phyloP scores from a whole-genome alignment of 2,113 vertebrate species.

The Morone saxatilis region DNA sequence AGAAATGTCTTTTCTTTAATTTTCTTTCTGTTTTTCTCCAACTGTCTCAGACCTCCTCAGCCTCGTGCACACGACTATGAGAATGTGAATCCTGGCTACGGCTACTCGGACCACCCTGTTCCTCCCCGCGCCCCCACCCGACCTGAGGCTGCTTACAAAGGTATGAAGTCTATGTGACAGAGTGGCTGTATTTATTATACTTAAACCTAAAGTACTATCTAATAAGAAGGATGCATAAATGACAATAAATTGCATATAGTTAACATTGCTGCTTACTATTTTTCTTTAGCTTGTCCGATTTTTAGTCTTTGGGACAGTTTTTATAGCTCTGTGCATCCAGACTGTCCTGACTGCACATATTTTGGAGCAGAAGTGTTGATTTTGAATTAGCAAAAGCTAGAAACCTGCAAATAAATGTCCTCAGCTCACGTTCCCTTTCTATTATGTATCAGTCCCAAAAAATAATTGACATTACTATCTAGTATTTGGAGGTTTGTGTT shows the following conservation, averaged over 20 bases:
- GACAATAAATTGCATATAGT: not conserved
- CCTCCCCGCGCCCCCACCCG: slow-evolving; percentile 72
- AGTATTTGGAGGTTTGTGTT: not conserved
- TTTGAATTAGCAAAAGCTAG: too few species aligned
- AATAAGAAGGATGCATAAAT: not conserved
- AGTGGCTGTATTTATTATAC: not conserved
- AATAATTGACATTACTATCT: not conserved
- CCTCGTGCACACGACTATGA: slow-evolving; percentile 81
- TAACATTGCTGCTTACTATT: not conserved
- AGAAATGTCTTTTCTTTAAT: not conserved
- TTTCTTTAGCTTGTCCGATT: not conserved
- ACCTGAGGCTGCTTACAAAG: slow-evolving; percentile 84
- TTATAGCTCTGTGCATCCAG: not conserved
- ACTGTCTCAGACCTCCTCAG: slow-evolving; percentile 77
- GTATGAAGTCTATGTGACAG: slow-evolving; percentile 43
- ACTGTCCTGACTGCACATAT: not conserved
- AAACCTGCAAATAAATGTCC: too few species aligned
- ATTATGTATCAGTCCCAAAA: too few species aligned
- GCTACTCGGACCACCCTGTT: slow-evolving; percentile 72
- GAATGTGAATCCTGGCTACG: slow-evolving; percentile 79
- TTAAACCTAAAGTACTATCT: not conserved
- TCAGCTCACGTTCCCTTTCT: too few species aligned
- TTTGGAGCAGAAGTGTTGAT: too few species aligned
- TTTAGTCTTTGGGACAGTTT: not conserved
- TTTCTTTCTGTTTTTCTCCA: not conserved